Percentiles rank a stretch among this genome's conserved stretches.
Conservation (phyloP, 2,797 vertebrate species). For the Muraenolepis orangiensis region DNA sequence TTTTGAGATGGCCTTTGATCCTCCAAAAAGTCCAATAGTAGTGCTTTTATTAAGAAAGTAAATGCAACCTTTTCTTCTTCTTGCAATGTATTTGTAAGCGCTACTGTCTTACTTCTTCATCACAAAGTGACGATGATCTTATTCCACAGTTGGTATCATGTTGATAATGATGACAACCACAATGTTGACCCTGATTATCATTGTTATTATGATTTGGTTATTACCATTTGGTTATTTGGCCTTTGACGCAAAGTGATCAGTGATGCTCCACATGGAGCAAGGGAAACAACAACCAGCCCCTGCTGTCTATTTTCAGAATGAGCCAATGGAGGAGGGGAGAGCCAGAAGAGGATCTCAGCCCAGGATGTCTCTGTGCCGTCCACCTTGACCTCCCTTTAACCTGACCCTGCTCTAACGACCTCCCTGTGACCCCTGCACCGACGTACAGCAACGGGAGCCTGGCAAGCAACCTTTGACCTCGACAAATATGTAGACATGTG, state of each 20-base stretch:
- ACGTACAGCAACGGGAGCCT: not conserved
- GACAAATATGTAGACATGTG: not conserved
- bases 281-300: constrained; percentile 33
- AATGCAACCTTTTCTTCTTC: not conserved
- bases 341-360: not conserved
- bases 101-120: not conserved
- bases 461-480: not conserved
- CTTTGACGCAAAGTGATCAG: not conserved
- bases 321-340: not conserved
- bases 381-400: not conserved
- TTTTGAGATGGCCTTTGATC: not conserved
- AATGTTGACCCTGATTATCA: not conserved
- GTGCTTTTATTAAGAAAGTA: not conserved
- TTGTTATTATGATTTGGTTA: not conserved
- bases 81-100: not conserved
- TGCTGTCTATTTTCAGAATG: constrained; percentile 45
- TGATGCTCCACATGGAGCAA: not conserved
- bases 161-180: not conserved
- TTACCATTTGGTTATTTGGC: not conserved
- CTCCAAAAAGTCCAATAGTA: not conserved
- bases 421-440: constrained; percentile 16
- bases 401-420: constrained; percentile 21
- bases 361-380: not conserved
- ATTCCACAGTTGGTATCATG: not conserved
- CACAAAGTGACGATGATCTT: not conserved